Evolutionary conservation across 2,113 vertebrate genomes (phyloP).

Genomic region (Pipra filicauda): DNA sequence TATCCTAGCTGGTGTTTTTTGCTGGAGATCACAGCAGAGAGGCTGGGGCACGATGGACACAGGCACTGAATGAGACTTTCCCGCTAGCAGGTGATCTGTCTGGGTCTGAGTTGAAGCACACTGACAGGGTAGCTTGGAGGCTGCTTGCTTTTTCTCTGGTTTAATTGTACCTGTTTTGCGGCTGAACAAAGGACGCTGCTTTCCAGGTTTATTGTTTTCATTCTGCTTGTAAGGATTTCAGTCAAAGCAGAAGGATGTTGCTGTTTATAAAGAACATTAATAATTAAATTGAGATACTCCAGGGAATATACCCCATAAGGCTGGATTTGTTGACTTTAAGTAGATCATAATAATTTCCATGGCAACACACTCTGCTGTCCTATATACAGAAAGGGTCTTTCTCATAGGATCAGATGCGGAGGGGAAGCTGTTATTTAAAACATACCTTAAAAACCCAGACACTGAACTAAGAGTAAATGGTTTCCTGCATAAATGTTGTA

Average conservation of each 20-base stretch:
- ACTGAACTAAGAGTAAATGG: background rate
- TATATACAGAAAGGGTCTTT: slow-evolving; percentile 15
- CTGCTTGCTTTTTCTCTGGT: background rate
- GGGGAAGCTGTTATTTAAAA: slow-evolving; percentile 8
- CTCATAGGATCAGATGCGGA: background rate
- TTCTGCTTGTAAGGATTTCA: background rate
- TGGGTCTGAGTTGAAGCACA: background rate
- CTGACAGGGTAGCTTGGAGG: background rate
- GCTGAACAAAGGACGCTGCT: slow-evolving; percentile 8
- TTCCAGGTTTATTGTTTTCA: background rate
- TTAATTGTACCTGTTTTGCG: background rate
- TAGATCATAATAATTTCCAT: slow-evolving; percentile 51
- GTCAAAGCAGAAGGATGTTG: background rate
- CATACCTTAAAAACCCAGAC: background rate
- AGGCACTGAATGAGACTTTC: background rate
- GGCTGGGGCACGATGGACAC: background rate
- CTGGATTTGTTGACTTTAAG: slow-evolving; percentile 42
- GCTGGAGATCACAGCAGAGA: background rate
- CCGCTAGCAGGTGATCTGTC: background rate
- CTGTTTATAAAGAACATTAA: slow-evolving; percentile 33
- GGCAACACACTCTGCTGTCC: slow-evolving; percentile 51
- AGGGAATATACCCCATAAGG: background rate
- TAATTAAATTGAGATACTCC: slow-evolving; percentile 17
- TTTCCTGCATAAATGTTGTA: background rate
- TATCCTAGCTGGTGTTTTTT: background rate